Conservation (phyloP, 2,113 vertebrate genomes). For the Sander vitreus region DNA sequence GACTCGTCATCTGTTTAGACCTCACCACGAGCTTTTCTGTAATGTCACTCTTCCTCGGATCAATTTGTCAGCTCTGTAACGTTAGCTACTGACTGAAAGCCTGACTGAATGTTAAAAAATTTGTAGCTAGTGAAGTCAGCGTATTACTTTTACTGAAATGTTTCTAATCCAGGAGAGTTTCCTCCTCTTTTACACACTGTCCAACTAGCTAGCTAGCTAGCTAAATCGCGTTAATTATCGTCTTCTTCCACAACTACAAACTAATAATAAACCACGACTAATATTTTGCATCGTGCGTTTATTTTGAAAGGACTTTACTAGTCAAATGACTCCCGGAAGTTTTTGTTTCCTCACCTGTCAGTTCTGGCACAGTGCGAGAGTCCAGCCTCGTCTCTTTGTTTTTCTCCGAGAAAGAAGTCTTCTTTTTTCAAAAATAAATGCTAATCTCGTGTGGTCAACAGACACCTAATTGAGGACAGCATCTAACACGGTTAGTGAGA, state of each 20-base stretch:
- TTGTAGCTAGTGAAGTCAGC: no score
- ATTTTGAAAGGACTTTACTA: slow-evolving; percentile 69
- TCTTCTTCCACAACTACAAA: no score
- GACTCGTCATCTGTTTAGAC: no score
- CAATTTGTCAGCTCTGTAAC: no score
- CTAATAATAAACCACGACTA: no score
- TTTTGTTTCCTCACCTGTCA: slow-evolving; percentile 82
- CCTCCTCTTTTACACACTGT: background rate
- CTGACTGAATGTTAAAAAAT: no score
- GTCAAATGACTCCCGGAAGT: slow-evolving; percentile 80
- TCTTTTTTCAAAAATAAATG: slow-evolving; percentile 44
- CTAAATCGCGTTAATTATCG: background rate
- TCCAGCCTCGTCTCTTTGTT: slow-evolving; percentile 61
- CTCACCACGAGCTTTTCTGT: no score
- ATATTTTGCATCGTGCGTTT: slow-evolving; percentile 44
- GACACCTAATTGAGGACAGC: slow-evolving; percentile 55
- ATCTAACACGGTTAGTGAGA: slow-evolving; percentile 66
- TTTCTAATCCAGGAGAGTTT: no score
- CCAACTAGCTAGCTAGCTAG: background rate
- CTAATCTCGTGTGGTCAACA: slow-evolving; percentile 8
- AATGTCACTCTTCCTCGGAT: no score
- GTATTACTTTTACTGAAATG: background rate
- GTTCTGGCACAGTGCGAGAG: slow-evolving; percentile 62
- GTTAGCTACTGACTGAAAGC: no score
- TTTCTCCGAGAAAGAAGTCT: slow-evolving; percentile 45